Conservation (phyloP, 1,140 invertebrate genomes). For the Chironomus tepperi region DNA sequence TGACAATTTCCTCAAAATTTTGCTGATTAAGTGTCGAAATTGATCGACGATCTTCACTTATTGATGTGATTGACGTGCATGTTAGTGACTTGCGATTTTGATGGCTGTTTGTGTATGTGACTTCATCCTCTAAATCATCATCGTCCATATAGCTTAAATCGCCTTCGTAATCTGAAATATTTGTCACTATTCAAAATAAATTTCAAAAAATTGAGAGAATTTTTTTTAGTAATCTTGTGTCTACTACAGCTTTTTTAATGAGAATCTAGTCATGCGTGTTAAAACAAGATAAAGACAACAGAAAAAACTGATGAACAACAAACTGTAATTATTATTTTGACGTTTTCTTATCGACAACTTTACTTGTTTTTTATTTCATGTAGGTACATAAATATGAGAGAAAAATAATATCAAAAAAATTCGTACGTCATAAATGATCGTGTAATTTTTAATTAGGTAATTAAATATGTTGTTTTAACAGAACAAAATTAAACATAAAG, state of each 20-base stretch:
- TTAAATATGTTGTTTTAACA: too few relatives aligned
- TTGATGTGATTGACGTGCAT: not conserved
- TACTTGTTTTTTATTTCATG: too few relatives aligned
- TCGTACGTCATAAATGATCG: too few relatives aligned
- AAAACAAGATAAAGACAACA: not conserved
- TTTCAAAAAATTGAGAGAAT: too few relatives aligned
- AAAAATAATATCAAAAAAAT: too few relatives aligned
- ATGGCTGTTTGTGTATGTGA: constrained; percentile 16
- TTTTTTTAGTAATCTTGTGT: not conserved
- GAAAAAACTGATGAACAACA: not conserved
- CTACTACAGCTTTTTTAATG: not conserved
- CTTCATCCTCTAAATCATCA: not conserved
- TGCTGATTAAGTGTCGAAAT: constrained; percentile 1
- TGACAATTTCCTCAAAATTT: not conserved
- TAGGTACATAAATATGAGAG: too few relatives aligned
- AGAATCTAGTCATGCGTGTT: not conserved
- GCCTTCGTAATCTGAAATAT: constrained; percentile 12
- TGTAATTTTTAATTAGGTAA: too few relatives aligned
- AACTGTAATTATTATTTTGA: too few relatives aligned
- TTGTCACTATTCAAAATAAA: not conserved
- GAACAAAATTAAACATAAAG: too few relatives aligned
- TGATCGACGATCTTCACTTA: constrained; percentile 16
- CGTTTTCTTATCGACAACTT: too few relatives aligned
- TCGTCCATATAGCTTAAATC: constrained; percentile 11
- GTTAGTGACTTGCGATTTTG: not conserved